Conservation (phyloP, 2,797 vertebrate species). For the Taeniopygia guttata region DNA sequence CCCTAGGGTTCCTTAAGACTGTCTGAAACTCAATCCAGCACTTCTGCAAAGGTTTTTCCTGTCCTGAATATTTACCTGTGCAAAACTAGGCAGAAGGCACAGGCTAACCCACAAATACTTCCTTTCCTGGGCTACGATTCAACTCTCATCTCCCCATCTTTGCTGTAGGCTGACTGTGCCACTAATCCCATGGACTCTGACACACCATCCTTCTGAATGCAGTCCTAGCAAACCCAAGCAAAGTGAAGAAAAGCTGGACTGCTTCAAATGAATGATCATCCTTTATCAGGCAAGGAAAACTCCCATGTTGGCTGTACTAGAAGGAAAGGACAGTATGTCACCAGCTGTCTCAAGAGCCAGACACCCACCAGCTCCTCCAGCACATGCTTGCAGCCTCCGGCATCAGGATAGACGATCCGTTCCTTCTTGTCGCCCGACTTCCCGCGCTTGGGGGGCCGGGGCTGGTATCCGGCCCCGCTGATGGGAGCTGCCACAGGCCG, state of each 20-base stretch:
- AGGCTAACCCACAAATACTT: background rate
- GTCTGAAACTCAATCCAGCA: background rate
- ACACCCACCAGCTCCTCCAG: slow-evolving; percentile 78
- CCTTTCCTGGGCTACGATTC: background rate
- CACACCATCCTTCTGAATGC: background rate
- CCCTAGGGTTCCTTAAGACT: background rate
- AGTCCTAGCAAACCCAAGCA: background rate
- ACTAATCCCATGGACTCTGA: background rate
- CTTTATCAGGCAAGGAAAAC: background rate
- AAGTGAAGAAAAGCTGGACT: background rate
- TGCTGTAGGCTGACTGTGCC: background rate
- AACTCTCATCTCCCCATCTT: background rate
- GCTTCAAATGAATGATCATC: accelerated
- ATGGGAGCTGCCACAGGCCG: slow-evolving; percentile 69
- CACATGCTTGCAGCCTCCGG: slow-evolving; percentile 83
- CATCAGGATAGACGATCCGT: slow-evolving; percentile 69
- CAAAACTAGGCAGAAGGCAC: background rate
- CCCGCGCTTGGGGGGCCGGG: slow-evolving; percentile 64
- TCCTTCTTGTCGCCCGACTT: background rate
- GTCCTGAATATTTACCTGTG: background rate
- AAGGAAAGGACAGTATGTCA: background rate
- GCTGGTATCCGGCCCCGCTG: slow-evolving; percentile 61
- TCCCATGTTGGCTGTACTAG: accelerated
- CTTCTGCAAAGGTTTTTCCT: background rate
- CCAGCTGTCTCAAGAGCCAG: background rate